phyloP scores from a whole-genome alignment of 2,888 invertebrate genomes.

The Sarcophaga caerulescens region DNA sequence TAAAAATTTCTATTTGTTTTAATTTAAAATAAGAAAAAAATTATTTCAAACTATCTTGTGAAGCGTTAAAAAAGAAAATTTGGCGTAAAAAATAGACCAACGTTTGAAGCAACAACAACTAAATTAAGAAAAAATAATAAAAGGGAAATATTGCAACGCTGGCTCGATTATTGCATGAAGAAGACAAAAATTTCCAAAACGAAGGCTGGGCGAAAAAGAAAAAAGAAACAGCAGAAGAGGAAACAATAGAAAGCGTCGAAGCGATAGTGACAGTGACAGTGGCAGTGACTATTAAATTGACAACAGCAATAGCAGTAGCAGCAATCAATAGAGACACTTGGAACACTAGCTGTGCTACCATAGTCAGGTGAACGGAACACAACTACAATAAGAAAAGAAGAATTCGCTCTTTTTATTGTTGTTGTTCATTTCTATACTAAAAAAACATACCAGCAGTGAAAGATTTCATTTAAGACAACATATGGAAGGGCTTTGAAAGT shows the following conservation, averaged over 20 bases:
- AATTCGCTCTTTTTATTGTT: no score
- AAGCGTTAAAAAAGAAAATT: not conserved
- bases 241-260: constrained; percentile 41
- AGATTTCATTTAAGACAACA: constrained; percentile 25
- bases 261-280: constrained; percentile 38
- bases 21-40: constrained; percentile 25
- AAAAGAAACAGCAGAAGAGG: constrained; percentile 55
- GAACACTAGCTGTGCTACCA: constrained; percentile 45
- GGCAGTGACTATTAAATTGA: constrained; percentile 4
- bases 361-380: constrained; percentile 51
- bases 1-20: constrained; percentile 31
- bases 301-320: constrained; percentile 69
- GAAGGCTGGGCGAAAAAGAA: constrained; percentile 66
- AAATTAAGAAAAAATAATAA: constrained; percentile 38
- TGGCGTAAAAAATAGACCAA: not conserved
- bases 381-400: constrained; percentile 17
- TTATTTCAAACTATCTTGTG: not conserved
- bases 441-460: not conserved
- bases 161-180: constrained; percentile 68
- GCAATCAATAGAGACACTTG: constrained; percentile 53
- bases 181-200: constrained; percentile 62
- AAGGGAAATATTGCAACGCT: constrained; percentile 69
- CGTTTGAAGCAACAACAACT: constrained; percentile 10
- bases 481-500: constrained; percentile 62
- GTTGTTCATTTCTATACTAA: constrained; percentile 1